Conservation (phyloP, 2,888 invertebrate genomes). For the Actias luna region DNA sequence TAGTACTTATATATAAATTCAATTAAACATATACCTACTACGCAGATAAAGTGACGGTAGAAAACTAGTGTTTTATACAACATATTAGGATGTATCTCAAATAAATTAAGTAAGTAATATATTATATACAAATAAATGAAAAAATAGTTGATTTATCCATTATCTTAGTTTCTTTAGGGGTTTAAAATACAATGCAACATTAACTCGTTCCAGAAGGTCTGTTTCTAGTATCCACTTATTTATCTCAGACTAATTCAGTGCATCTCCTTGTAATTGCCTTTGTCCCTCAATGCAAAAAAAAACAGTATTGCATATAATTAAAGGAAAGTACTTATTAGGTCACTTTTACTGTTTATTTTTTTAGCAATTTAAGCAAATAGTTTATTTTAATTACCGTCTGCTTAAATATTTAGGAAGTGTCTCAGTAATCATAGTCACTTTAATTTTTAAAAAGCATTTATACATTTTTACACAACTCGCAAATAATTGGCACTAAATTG, state of each 20-base stretch:
- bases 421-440: no score
- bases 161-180: not conserved
- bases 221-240: constrained; percentile 10
- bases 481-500: no score
- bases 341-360: not conserved
- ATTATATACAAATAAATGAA: not conserved
- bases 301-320: not conserved
- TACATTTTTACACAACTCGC: no score
- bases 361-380: not conserved
- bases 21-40: no score
- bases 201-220: not conserved
- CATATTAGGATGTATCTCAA: not conserved
- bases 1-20: no score
- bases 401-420: no score
- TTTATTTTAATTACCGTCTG: not conserved
- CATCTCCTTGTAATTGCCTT: constrained; percentile 10
- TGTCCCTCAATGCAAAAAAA: not conserved
- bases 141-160: not conserved
- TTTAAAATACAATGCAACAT: not conserved
- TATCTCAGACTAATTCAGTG: constrained; percentile 15
- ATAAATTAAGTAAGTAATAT: no score
- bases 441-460: no score
- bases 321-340: no score
- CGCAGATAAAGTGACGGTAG: no score
- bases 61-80: no score